Evolutionary conservation across 2,888 invertebrate genomes (phyloP), one percentile per base, ranked within the genome.

Genomic region (Eupsilia transversa): DNA sequence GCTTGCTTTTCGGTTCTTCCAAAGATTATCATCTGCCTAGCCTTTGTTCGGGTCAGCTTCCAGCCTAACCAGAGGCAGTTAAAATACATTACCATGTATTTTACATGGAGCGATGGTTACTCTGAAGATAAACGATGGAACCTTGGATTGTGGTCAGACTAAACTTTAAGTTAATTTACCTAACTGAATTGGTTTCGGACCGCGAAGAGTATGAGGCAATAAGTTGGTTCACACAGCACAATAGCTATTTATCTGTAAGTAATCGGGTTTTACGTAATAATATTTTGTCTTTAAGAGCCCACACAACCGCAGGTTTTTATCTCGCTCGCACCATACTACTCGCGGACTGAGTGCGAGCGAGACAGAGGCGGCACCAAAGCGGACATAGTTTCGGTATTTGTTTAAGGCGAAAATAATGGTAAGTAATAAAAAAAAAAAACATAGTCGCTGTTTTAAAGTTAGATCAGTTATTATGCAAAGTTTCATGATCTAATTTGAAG

Each of bases 191-290:
- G 43, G 41, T 17, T 52, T 23, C 33, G 20, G 23, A n/a, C 74
- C 35, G 23, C 12, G n/a, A 54, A 38, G n/a, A 3, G 14, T 9
- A 60, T 66, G 46, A 63, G 4, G 54, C 27, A 67, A 77, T 56
- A 1, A 27, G 20, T 67, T 10, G 7, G 41, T 73, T 79, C 68
- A 43, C 65, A 66, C 2, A 33, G 27, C 66, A 73, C 33, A 56
- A 68, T 56, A 60, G 46, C n/a, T n/a, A n/a, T 56, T 56, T 74
- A n/a, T 38, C 64, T 46, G 38, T 66, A 49, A 63, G 35, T 66
- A 63, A 63, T 80, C 20, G 27, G 14, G 2, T 54, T 70, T 63
- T 57, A 66, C 30, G 57, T 63, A 72, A 66, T 20, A 33, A n/a
- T n/a, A n/a, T n/a, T 35, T 30, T 35, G 23, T 35, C 35, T 56